Evolutionary conservation across 1,140 invertebrate species (phyloP), one percentile per base, ranked within the genome.

Genomic region (Drosophila auraria): DNA sequence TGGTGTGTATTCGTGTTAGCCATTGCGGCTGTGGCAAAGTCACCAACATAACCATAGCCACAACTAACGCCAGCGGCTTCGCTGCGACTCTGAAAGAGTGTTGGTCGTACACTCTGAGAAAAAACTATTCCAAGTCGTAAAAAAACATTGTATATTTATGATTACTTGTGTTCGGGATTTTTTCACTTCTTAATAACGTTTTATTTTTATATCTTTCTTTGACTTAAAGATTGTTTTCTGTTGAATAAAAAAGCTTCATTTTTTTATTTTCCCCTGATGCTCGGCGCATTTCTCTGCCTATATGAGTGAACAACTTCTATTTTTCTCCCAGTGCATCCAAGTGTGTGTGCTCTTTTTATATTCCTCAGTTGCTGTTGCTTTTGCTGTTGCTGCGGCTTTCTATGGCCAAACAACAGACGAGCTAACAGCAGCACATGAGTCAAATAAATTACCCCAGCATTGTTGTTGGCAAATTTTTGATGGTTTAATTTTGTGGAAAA

Each of bases 401-500:
- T 77, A 68, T 77, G 73, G 20, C 63, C 68, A 71, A 71, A 69
- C 68, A 71, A 71, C 68, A 69, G 74, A 62, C 74, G 71, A 74
- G 72, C 72, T 63, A 75, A 66, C 72, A 75, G 51, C 72, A 64
- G 73, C 60, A 87, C 84, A 90, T 82, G 86, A 90, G 86, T 89
- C 86, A 89, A 90, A 89, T 89, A 89, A 89, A 89, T 89, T 89
- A 89, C 87, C 82, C 86, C 87, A 61, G 69, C 86, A 89, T 89
- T 89, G 86, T 89, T 89, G 86, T 89, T 89, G 86, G 86, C 82
- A 89, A 89, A 89, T 89, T 89, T 89, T 89, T 89, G 86, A 89
- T 90, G 86, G 86, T 89, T 89, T 89, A 89, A 89, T 89, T 89
- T 89, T 89, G 86, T 89, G 86, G 86, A 89, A 89, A 89, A 89